These are phyloP conservation scores for Orthonyx spaldingii DNA, from an alignment of 2,113 vertebrate genomes.

Conservation along the genomic window DNA sequence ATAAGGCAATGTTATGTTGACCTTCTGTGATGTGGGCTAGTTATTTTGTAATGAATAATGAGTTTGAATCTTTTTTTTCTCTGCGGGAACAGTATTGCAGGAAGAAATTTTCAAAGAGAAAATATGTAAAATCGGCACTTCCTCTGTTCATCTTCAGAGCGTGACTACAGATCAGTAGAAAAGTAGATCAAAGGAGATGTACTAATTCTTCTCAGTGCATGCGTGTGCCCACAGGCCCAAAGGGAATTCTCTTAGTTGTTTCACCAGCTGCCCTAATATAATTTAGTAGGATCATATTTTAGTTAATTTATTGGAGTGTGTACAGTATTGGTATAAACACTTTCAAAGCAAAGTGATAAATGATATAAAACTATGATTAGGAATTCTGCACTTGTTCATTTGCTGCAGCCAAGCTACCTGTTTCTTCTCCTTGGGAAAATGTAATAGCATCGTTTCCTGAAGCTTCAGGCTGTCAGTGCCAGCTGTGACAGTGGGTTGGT, in stretches of 20 bases:
- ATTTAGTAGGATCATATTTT: not conserved
- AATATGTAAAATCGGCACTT: not conserved
- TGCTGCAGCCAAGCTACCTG: not conserved
- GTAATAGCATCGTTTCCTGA: not conserved
- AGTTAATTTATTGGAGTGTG: not conserved
- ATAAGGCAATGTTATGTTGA: not conserved
- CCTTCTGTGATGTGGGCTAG: not conserved
- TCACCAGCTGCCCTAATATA: not conserved
- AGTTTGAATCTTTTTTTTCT: not conserved
- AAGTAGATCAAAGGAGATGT: slow-evolving; percentile 9
- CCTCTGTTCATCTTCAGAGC: not conserved
- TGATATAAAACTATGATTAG: not conserved
- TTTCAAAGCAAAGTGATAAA: not conserved
- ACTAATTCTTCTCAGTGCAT: not conserved
- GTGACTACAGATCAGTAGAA: not conserved
- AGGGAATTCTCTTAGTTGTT: not conserved
- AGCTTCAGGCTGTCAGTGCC: not conserved
- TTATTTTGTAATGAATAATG: not conserved
- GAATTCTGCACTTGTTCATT: not conserved
- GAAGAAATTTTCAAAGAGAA: not conserved
- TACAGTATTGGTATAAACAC: not conserved
- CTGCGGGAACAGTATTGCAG: not conserved
- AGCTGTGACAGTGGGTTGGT: not conserved
- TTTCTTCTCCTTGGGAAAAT: not conserved
- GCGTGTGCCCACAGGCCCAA: accelerated